These are phyloP conservation scores for Phyllostomus discolor DNA, from an alignment of 2,113 vertebrate species.

Conservation along the genomic window DNA sequence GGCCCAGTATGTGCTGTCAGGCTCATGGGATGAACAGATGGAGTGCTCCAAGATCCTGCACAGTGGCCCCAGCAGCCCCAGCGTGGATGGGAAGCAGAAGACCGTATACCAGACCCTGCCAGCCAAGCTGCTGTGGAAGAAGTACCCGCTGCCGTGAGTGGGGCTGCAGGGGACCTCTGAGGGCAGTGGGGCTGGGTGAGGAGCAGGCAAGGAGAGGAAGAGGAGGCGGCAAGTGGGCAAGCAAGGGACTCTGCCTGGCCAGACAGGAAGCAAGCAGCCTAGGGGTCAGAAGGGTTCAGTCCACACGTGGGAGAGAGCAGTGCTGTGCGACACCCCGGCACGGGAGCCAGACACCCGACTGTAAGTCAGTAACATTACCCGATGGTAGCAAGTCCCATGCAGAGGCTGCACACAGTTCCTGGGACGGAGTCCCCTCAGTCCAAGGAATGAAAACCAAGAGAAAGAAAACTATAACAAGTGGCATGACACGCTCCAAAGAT, in stretches of 20 bases:
- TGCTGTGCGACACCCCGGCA: neutral
- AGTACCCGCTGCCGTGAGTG: conserved; percentile 95
- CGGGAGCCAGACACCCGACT: neutral
- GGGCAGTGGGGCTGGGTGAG: neutral
- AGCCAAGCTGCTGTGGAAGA: conserved; percentile 95
- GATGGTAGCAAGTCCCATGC: neutral
- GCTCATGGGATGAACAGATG: conserved; percentile 98
- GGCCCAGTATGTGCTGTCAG: conserved; percentile 95
- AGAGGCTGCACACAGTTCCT: neutral
- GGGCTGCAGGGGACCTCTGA: neutral
- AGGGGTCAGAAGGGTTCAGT: neutral
- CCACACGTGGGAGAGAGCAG: neutral
- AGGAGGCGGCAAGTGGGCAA: neutral
- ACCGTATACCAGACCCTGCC: conserved; percentile 95
- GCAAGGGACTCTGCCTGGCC: neutral
- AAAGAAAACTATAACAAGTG: neutral
- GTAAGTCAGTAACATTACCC: accelerated
- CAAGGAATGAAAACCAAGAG: neutral
- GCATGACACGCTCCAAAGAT: neutral
- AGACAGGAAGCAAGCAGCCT: neutral
- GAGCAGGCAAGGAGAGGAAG: neutral
- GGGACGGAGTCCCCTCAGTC: neutral
- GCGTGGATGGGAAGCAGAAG: conserved; percentile 93
- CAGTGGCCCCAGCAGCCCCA: conserved; percentile 88
- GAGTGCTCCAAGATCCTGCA: conserved; percentile 94